phyloP scores from a whole-genome alignment of 1,140 invertebrate species.

The Neomicropteryx cornuta region DNA sequence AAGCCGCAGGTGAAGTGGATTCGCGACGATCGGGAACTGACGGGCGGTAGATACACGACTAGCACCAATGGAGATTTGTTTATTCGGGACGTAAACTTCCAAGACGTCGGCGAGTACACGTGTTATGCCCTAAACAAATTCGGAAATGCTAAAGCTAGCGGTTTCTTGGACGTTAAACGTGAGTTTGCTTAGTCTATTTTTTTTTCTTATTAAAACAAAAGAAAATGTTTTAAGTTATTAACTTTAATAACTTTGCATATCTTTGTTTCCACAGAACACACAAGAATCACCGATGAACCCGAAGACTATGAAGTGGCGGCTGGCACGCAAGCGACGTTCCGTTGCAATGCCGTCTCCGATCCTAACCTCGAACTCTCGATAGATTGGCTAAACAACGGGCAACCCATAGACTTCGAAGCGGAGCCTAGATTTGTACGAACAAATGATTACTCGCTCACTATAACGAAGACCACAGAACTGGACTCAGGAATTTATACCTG shows the following conservation, averaged over 20 bases:
- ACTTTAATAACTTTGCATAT: not conserved
- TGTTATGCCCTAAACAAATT: slow-evolving; percentile 93
- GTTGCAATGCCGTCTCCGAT: slow-evolving; percentile 85
- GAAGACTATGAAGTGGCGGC: slow-evolving; percentile 86
- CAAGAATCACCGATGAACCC: slow-evolving; percentile 74
- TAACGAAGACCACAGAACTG: slow-evolving; percentile 86
- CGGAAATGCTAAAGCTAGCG: slow-evolving; percentile 64
- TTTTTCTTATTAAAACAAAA: slow-evolving; percentile 6
- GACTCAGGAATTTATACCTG: slow-evolving; percentile 96
- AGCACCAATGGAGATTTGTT: slow-evolving; percentile 67
- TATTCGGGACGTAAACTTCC: slow-evolving; percentile 71
- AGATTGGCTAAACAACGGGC: slow-evolving; percentile 78
- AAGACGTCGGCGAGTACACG: slow-evolving; percentile 79
- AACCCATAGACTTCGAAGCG: slow-evolving; percentile 76
- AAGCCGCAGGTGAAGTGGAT: slow-evolving; percentile 92
- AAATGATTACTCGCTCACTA: slow-evolving; percentile 86
- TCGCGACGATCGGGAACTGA: slow-evolving; percentile 67
- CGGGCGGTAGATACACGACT: slow-evolving; percentile 54
- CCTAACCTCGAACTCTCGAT: slow-evolving; percentile 68
- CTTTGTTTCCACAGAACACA: slow-evolving; percentile 47
- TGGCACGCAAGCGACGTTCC: slow-evolving; percentile 80
- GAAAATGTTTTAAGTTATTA: slow-evolving; percentile 1
- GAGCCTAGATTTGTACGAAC: slow-evolving; percentile 73
- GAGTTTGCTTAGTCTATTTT: slow-evolving; percentile 19
- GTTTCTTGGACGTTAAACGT: slow-evolving; percentile 73